Evolutionary conservation across 92 coral and sea anemone genomes (phyloP), one percentile per base, ranked within the genome.

Genomic region (Chrysogorgia sp.): DNA sequence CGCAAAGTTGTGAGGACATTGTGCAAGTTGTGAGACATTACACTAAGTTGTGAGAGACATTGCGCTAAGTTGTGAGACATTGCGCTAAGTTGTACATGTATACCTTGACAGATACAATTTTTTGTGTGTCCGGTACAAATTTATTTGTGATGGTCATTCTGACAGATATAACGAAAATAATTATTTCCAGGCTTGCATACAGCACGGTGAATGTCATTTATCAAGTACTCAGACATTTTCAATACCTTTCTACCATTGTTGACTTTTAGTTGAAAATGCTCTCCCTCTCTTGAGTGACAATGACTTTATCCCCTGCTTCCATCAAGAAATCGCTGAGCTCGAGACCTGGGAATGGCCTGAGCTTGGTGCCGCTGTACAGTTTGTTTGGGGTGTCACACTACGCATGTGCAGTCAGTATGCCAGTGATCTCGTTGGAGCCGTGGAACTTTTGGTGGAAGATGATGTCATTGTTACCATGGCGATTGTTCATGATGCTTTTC

Each of bases 381-480:
- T 93, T 76, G 97, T 94, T 28, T 93, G 98, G 98, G 90, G 92
- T 1, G 79, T 91, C 74, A 92, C 83, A 9, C 86, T 93, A 28
- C 82, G 98, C 12, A 82, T 96, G 58, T 93, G 98, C 71, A 87
- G 96, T 74, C 96, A 91, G 86, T 93, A 96, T 92, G 81, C 93
- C n/a, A 85, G 88, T 77, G 63, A 71, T 20, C 37, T 82, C 41
- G 91, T 90, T 34, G 91, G 88, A 25, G 90, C 92, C 14, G 87
- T 76, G 29, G 98, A 90, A 14, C 76, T 91, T 14, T 72, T 93
- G 26, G 98, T 86, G 61, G 96, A 93, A 31, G 98, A 93, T 64
- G 96, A 91, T 64, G 85, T 81, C 34, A 87, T 90, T 15, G 67
- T 93, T 30, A 88, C 90, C 61, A 64, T 89, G 87, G 96, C 98